phyloP scores from a whole-genome alignment of 2,797 vertebrate species.

The Sciaenops ocellatus region DNA sequence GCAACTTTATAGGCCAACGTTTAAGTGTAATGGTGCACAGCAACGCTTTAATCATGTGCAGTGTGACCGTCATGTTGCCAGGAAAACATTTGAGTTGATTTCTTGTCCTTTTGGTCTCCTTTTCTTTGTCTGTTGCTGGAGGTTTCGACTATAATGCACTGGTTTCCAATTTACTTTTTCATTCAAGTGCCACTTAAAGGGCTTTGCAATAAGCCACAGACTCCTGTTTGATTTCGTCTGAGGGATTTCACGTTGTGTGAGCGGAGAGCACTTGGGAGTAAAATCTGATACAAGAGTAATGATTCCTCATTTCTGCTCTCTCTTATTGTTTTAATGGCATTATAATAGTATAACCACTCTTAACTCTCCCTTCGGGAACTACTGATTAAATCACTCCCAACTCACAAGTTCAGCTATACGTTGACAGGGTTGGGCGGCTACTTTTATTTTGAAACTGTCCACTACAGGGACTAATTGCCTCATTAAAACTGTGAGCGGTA shows the following conservation, averaged over 20 bases:
- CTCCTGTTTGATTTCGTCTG: conserved; percentile 16
- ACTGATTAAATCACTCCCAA: conserved; percentile 43
- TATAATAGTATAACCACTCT: conserved; percentile 43
- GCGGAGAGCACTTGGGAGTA: conserved; percentile 12
- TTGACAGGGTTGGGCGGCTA: not conserved
- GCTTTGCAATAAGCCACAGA: not conserved
- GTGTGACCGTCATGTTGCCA: conserved; percentile 40
- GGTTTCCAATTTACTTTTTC: conserved; percentile 1
- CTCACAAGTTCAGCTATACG: not conserved
- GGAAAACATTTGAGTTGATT: conserved; percentile 49
- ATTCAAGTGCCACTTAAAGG: conserved; percentile 12
- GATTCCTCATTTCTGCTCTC: conserved; percentile 39
- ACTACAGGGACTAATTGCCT: conserved; percentile 10
- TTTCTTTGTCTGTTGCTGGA: conserved; percentile 29
- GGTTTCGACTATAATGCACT: not conserved
- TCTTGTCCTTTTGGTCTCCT: conserved; percentile 8
- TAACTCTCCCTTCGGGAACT: conserved; percentile 37
- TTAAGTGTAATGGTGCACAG: conserved; percentile 49
- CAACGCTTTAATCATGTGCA: conserved; percentile 48
- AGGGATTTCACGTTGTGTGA: conserved; percentile 6
- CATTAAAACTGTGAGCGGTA: conserved; percentile 21
- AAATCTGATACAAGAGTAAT: conserved; percentile 30
- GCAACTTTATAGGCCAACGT: conserved; percentile 30
- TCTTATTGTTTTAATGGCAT: conserved; percentile 53
- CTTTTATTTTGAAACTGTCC: conserved; percentile 23